Evolutionary conservation across 2,113 vertebrate species (phyloP).

Genomic region (Ictalurus furcatus): DNA sequence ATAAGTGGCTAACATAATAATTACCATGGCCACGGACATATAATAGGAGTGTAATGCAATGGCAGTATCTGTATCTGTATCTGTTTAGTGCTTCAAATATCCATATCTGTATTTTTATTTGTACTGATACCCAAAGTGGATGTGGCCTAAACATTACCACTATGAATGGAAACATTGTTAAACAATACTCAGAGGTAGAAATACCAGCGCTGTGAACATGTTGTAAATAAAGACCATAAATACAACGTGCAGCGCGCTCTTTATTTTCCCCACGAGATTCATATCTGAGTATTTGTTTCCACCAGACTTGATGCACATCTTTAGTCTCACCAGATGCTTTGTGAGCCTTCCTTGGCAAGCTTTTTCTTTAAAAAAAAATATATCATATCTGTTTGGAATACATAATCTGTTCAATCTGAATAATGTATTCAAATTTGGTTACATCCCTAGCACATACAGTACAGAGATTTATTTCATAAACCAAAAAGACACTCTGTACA

Average conservation of each 20-base stretch:
- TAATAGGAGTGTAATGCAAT: background rate
- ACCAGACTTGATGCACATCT: background rate
- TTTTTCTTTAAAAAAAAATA: background rate
- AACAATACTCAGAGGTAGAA: background rate
- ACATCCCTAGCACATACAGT: background rate
- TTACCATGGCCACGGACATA: too few relatives aligned
- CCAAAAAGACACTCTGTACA: background rate
- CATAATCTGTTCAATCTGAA: background rate
- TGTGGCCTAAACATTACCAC: background rate
- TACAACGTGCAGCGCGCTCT: background rate
- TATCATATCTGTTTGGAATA: background rate
- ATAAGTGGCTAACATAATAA: too few relatives aligned
- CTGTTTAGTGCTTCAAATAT: background rate
- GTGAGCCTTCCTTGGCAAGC: background rate
- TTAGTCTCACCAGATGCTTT: background rate
- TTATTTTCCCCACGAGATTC: background rate
- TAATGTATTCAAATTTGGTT: background rate
- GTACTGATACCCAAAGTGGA: background rate
- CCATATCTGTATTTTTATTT: background rate
- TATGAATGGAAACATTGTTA: background rate
- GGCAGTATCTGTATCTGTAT: background rate
- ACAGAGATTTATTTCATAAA: background rate
- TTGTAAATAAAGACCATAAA: background rate
- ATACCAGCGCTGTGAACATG: background rate
- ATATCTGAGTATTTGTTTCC: background rate